phyloP scores from a whole-genome alignment of 2,888 invertebrate species.

The Blastobasis lacticolella region DNA sequence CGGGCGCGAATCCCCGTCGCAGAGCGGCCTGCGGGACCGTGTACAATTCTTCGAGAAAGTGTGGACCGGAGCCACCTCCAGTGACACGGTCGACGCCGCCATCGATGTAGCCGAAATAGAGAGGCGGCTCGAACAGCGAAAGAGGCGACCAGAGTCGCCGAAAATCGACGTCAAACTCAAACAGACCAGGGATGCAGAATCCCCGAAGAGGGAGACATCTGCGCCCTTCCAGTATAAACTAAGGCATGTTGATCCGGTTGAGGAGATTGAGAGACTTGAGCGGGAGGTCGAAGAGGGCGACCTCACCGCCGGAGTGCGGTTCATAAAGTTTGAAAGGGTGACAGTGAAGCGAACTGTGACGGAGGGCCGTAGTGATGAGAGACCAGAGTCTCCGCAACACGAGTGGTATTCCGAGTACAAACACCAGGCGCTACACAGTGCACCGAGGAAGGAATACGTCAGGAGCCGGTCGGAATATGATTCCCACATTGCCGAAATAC shows the following conservation, averaged over 20 bases:
- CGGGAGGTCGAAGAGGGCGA: constrained; percentile 78
- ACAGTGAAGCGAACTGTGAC: constrained; percentile 78
- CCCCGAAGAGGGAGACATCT: constrained; percentile 55
- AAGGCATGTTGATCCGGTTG: constrained; percentile 56
- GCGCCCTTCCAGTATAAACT: constrained; percentile 58
- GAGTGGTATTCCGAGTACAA: constrained; percentile 67
- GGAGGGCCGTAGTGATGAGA: constrained; percentile 52
- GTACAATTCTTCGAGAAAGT: constrained; percentile 88
- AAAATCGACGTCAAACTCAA: constrained; percentile 77
- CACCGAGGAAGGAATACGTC: constrained; percentile 80
- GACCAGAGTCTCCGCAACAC: constrained; percentile 59
- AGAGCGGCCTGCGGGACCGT: constrained; percentile 78
- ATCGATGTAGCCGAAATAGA: constrained; percentile 77
- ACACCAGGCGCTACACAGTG: constrained; percentile 75
- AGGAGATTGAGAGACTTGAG: constrained; percentile 42
- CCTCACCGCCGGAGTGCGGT: constrained; percentile 74
- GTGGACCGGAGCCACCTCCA: constrained; percentile 75
- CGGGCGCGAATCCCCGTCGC: constrained; percentile 68
- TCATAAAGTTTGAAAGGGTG: constrained; percentile 83
- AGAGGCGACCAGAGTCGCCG: constrained; percentile 68
- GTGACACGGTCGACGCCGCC: constrained; percentile 52
- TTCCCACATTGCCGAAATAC: constrained; percentile 88
- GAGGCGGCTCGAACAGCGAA: constrained; percentile 73
- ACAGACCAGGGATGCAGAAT: constrained; percentile 68
- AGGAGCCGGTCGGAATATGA: constrained; percentile 89